Evolutionary conservation across 2,113 vertebrate species (phyloP).

Genomic region (Puma concolor): DNA sequence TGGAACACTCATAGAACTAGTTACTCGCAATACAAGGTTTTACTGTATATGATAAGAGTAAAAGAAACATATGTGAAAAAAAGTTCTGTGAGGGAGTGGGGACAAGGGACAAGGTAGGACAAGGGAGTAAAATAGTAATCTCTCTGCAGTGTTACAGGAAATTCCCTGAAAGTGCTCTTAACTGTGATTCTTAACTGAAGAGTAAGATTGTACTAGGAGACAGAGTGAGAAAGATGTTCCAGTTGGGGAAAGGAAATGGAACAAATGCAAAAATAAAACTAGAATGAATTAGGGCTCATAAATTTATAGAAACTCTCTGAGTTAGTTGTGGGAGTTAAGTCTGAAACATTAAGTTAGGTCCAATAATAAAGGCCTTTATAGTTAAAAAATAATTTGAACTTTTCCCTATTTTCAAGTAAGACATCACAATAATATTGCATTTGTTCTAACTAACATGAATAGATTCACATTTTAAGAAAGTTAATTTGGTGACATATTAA

Average conservation of each 20-base stretch:
- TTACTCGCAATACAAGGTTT: too few relatives aligned
- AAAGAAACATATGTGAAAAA: neutral
- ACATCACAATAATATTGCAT: neutral
- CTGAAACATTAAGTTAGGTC: neutral
- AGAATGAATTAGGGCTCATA: neutral
- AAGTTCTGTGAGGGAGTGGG: neutral
- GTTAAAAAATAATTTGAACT: neutral
- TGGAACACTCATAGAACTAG: too few relatives aligned
- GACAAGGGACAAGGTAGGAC: neutral
- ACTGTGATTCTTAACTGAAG: neutral
- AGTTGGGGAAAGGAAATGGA: neutral
- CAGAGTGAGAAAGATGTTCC: neutral
- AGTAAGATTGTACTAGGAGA: neutral
- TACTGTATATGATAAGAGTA: neutral
- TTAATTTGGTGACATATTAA: neutral
- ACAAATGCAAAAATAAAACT: neutral
- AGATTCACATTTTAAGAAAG: neutral
- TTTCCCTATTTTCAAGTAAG: neutral
- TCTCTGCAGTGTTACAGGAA: neutral
- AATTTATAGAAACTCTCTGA: neutral
- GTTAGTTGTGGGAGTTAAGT: neutral
- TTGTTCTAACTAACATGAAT: neutral
- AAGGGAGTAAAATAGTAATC: neutral
- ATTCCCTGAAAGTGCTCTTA: neutral
- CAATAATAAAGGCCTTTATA: neutral